A percentile compares a stretch with the other conserved stretches of the same genome.
phyloP scores from a whole-genome alignment of 2,888 invertebrate genomes.

The Fabriciana adippe region DNA sequence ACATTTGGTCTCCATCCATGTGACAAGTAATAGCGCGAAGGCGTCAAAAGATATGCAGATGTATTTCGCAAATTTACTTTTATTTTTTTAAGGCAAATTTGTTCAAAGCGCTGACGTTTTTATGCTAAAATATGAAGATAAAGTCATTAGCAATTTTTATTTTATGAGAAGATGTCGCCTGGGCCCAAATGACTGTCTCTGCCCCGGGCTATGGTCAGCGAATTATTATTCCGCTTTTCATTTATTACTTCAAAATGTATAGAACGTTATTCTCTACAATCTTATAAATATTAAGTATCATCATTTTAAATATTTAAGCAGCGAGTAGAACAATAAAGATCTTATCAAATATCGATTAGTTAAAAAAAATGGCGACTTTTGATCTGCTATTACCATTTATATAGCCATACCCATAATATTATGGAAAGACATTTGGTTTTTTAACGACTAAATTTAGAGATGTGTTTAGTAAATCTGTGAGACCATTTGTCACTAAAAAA shows the following conservation, averaged over 20 bases:
- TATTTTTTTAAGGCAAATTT: conserved; percentile 58
- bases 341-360: conserved; percentile 12
- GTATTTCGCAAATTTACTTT: conserved; percentile 62
- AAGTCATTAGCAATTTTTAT: conserved; percentile 72
- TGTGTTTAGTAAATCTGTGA: not conserved
- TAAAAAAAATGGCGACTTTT: conserved; percentile 6
- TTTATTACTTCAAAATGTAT: conserved; percentile 29
- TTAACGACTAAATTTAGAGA: not conserved
- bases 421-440: conserved; percentile 2
- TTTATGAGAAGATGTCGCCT: conserved; percentile 70
- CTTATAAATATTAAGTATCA: not conserved
- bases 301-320: conserved; percentile 5
- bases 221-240: conserved; percentile 46
- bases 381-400: not conserved
- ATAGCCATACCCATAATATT: not conserved
- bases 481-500: conserved; percentile 31
- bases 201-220: conserved; percentile 62
- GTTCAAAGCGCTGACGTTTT: conserved; percentile 68
- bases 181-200: conserved; percentile 53
- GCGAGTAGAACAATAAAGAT: not conserved
- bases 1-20: conserved; percentile 63
- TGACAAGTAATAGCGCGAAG: conserved; percentile 61
- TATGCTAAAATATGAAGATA: conserved; percentile 80
- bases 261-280: conserved; percentile 10
- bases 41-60: conserved; percentile 75